phyloP scores from a whole-genome alignment of 2,888 invertebrate genomes.

The Andrena minutula region DNA sequence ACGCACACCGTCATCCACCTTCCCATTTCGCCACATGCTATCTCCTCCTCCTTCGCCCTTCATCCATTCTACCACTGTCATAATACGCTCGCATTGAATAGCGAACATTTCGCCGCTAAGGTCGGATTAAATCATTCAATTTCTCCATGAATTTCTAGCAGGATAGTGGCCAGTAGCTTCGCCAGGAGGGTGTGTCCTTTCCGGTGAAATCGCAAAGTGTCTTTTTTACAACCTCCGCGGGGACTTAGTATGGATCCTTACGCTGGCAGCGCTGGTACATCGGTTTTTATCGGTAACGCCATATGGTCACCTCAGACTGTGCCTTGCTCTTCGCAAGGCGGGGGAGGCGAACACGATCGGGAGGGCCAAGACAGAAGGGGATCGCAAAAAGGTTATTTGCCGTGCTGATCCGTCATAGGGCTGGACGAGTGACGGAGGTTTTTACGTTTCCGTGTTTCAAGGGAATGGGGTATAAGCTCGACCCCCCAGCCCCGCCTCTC shows the following conservation, averaged over 20 bases:
- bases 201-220: slow-evolving; percentile 13
- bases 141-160: not conserved
- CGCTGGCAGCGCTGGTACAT: slow-evolving; percentile 33
- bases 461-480: slow-evolving; percentile 59
- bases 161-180: not conserved
- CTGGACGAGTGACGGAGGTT: slow-evolving; percentile 70
- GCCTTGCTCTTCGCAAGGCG: slow-evolving; percentile 31
- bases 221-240: slow-evolving; percentile 29
- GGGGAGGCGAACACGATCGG: slow-evolving; percentile 22
- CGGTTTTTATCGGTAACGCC: slow-evolving; percentile 65
- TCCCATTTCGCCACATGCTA: not conserved
- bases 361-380: slow-evolving; percentile 56
- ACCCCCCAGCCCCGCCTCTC: slow-evolving; percentile 42
- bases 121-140: slow-evolving; percentile 16
- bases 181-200: not conserved
- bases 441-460: slow-evolving; percentile 72
- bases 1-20: too few relatives aligned
- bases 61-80: not conserved
- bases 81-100: not conserved
- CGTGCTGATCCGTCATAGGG: slow-evolving; percentile 75
- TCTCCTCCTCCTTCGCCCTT: not conserved
- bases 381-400: slow-evolving; percentile 75
- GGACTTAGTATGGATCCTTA: slow-evolving; percentile 51
- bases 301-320: slow-evolving; percentile 56
- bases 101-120: not conserved